Base-by-base conservation (phyloP, 2,113 vertebrate genomes). In the Dromas ardeola region DNA sequence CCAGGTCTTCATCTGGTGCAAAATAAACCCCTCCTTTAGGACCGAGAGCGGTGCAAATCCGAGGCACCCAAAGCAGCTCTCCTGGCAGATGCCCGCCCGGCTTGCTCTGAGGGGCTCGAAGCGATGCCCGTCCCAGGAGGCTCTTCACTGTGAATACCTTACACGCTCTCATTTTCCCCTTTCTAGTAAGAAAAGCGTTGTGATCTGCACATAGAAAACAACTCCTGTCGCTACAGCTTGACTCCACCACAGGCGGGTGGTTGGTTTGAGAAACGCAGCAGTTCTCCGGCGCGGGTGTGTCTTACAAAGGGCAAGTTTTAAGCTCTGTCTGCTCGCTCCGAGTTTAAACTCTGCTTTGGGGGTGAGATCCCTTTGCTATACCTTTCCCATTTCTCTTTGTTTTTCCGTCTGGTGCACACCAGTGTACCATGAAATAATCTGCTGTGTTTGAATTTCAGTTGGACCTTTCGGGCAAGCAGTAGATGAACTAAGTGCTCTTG, bases 121-220 rank as follows among this genome's bases (percentile, higher is more conserved):
- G 45, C 3, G 1, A 7, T 40, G 55, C 62, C 65, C 1, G 0
- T 40, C 34, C 50, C 36, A 6, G 15, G 58, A 0, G 0, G 22
- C 63, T 58, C 7, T 45, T 65, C 34, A 2, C 32, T 8, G 55
- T 4, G 1, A 5, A 2, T 42, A 10, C 2, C 0, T 42, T 59
- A 36, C 18, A 22, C 49, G 5, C 5, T 6, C 52, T 32, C 18
- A 20, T 43, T 63, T 62, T 34, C 56, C 34, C 29, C 32, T 30
- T 80, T 13, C n/a, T 71, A 7, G 3, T 11, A 15, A 52, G 45
- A 34, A 34, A 49, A 62, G 15, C 2, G 3, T 65, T 69, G 38
- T n/a, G 56, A 71, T 36, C 5, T 1, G 16, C 47, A 78, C 55
- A 36, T 29, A 63, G 8, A 65, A 43, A 56, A 30, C 26, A 15